These are phyloP conservation scores for Drosophila pallidifrons DNA, from an alignment of 1,140 invertebrate genomes.

Conservation along the genomic window DNA sequence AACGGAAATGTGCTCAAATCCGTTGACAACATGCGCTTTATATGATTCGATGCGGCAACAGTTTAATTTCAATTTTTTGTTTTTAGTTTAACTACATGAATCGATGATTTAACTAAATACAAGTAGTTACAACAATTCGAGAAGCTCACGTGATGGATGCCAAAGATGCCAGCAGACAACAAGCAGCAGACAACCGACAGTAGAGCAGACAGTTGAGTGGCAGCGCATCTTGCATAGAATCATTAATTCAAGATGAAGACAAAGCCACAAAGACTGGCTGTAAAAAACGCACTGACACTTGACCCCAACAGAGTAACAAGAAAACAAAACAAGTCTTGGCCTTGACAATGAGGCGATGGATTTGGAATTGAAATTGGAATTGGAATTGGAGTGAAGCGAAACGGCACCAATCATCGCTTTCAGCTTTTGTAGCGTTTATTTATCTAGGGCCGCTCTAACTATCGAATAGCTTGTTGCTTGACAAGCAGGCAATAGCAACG, in stretches of 20 bases:
- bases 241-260: conserved; percentile 68
- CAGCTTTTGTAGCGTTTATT: conserved; percentile 51
- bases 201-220: conserved; percentile 7
- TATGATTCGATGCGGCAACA: conserved; percentile 43
- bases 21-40: conserved; percentile 46
- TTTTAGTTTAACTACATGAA: conserved; percentile 6
- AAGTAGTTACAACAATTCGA: conserved; percentile 19
- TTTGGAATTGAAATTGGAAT: conserved; percentile 5
- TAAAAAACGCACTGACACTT: conserved; percentile 74
- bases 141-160: conserved; percentile 42
- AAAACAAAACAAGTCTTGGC: conserved; percentile 68
- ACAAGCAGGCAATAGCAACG: conserved; percentile 35
- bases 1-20: conserved; percentile 62
- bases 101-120: conserved; percentile 29
- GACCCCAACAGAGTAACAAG: conserved; percentile 62
- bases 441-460: conserved; percentile 74
- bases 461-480: conserved; percentile 48
- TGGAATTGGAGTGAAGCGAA: conserved; percentile 39
- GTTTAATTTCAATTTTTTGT: conserved; percentile 38
- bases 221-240: conserved; percentile 51
- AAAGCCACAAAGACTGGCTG: conserved; percentile 35
- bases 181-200: conserved; percentile 3
- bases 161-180: conserved; percentile 4
- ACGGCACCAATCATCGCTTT: conserved; percentile 38
- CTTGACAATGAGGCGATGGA: conserved; percentile 72